A percentile compares a stretch with the other conserved stretches of the same genome.
phyloP scores from a whole-genome alignment of 1,140 invertebrate species.

The Apis florea region DNA sequence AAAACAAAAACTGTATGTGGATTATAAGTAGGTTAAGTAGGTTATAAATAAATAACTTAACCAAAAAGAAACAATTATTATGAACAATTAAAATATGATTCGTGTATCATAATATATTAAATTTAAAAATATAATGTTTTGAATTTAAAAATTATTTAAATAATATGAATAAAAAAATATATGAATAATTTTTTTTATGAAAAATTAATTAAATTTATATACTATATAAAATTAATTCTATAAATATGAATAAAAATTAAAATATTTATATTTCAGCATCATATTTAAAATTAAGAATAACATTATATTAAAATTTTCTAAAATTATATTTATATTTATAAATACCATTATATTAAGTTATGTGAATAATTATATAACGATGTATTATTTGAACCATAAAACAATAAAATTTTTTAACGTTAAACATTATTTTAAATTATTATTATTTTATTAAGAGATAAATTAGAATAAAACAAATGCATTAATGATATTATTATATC shows the following conservation, averaged over 20 bases:
- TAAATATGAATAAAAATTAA: background rate
- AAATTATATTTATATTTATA: background rate
- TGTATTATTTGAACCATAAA: background rate
- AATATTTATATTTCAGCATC: background rate
- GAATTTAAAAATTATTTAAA: background rate
- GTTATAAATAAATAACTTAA: background rate
- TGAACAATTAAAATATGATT: background rate
- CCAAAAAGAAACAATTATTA: background rate
- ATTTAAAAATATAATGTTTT: background rate
- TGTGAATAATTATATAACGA: background rate
- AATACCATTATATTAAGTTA: background rate
- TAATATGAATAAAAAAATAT: background rate
- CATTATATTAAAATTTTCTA: background rate
- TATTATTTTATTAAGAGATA: background rate
- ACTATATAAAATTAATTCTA: background rate
- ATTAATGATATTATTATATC: background rate
- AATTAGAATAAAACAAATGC: background rate
- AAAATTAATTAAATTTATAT: background rate
- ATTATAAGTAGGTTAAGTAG: background rate
- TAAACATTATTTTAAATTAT: background rate
- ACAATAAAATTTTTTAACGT: background rate
- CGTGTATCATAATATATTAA: background rate
- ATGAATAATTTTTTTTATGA: background rate
- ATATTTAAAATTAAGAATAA: background rate
- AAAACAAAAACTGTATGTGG: background rate